These are phyloP conservation scores for Pachyrhynchus sulphureomaculatus DNA, from an alignment of 1,140 invertebrate species.

Conservation along the genomic window DNA sequence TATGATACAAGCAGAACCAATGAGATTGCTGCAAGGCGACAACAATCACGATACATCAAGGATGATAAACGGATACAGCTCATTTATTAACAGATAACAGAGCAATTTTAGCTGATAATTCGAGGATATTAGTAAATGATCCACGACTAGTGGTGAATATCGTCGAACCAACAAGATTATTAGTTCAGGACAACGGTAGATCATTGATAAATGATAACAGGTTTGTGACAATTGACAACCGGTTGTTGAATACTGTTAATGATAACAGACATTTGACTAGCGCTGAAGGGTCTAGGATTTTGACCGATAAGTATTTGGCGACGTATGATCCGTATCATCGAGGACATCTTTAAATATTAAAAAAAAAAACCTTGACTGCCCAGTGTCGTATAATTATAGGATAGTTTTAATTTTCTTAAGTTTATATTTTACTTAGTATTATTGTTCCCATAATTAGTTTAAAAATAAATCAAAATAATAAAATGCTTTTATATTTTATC, in stretches of 20 bases:
- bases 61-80: no score
- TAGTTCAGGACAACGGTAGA: conserved; percentile 42
- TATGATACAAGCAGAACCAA: conserved; percentile 40
- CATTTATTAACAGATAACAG: conserved; percentile 41
- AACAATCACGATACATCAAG: conserved; percentile 38
- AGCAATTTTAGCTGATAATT: conserved; percentile 41
- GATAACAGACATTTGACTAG: conserved; percentile 45
- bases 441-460: no score
- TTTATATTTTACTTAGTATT: no score
- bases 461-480: no score
- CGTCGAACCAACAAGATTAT: conserved; percentile 40
- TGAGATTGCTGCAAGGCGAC: conserved; percentile 39
- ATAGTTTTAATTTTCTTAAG: no score
- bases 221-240: conserved; percentile 42
- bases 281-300: conserved; percentile 42
- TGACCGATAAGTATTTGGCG: conserved; percentile 49
- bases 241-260: conserved; percentile 42
- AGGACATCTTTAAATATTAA: conserved; percentile 43
- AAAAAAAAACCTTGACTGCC: no score
- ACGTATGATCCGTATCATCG: conserved; percentile 50
- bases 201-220: conserved; percentile 40
- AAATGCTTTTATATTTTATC: no score
- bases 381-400: no score
- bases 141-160: conserved; percentile 43
- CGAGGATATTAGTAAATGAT: conserved; percentile 36